These are phyloP conservation scores for Carassius carassius DNA, from an alignment of 2,113 vertebrate genomes.

Conservation along the genomic window DNA sequence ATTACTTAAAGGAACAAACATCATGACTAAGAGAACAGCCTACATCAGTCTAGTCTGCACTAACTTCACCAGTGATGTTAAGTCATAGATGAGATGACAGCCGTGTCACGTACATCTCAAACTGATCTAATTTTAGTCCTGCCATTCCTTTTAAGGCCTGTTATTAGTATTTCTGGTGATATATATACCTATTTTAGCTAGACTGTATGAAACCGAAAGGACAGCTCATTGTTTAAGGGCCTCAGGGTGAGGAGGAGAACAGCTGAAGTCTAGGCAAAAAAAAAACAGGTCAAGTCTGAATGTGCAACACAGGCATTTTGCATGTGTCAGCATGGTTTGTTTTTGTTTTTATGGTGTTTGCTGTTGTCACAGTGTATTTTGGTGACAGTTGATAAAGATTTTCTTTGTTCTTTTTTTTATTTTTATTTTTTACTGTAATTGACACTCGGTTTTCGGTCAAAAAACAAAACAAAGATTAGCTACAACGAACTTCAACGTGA, in stretches of 20 bases:
- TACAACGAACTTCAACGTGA: too few relatives aligned
- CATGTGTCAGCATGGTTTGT: neutral
- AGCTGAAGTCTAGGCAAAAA: neutral
- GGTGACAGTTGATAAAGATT: neutral
- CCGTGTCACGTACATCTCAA: neutral
- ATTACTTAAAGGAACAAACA: conserved; percentile 2
- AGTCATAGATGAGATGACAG: neutral
- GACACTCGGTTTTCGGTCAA: neutral
- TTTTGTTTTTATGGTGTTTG: neutral
- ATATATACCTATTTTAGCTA: neutral
- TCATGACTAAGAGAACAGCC: neutral
- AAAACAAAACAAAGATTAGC: neutral
- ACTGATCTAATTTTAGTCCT: neutral
- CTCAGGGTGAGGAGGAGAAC: conserved; percentile 14
- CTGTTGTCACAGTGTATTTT: neutral
- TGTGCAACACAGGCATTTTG: neutral
- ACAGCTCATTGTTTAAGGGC: neutral
- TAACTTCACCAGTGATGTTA: neutral
- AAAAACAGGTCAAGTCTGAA: conserved; percentile 8
- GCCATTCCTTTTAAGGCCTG: neutral
- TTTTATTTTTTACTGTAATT: too few relatives aligned
- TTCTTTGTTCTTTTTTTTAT: neutral
- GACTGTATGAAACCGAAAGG: conserved; percentile 23
- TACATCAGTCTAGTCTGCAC: neutral
- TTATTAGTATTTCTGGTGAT: neutral